A percentile compares a stretch with the other conserved stretches of the same genome.
Conservation (phyloP, 1,140 invertebrate genomes). For the Vollenhovia emeryi region DNA sequence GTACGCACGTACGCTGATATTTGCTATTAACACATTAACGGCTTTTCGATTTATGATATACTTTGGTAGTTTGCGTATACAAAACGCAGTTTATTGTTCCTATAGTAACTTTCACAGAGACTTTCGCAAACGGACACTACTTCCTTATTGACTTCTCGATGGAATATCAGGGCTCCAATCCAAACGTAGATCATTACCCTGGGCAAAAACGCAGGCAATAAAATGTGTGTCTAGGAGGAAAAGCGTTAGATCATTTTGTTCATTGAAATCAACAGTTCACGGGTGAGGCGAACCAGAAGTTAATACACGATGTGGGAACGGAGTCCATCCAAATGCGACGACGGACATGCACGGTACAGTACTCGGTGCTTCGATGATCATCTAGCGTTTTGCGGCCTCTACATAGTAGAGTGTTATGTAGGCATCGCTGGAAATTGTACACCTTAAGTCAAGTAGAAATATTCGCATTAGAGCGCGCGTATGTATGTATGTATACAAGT, state of each 20-base stretch:
- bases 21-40: slow-evolving; percentile 70
- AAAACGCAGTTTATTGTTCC: slow-evolving; percentile 74
- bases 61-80: slow-evolving; percentile 75
- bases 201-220: slow-evolving; percentile 64
- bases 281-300: slow-evolving; percentile 67
- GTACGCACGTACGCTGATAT: slow-evolving; percentile 76
- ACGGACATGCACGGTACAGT: slow-evolving; percentile 71
- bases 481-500: slow-evolving; percentile 74
- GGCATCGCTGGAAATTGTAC: slow-evolving; percentile 75
- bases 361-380: slow-evolving; percentile 67
- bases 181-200: slow-evolving; percentile 75
- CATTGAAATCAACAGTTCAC: slow-evolving; percentile 64
- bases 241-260: slow-evolving; percentile 61
- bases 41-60: slow-evolving; percentile 73
- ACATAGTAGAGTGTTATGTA: slow-evolving; percentile 78
- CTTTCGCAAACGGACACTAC: slow-evolving; percentile 71
- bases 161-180: slow-evolving; percentile 75
- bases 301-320: slow-evolving; percentile 70
- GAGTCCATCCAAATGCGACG: slow-evolving; percentile 68
- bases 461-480: slow-evolving; percentile 68
- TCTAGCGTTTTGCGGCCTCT: slow-evolving; percentile 71
- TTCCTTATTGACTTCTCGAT: slow-evolving; percentile 70
- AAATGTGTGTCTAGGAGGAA: slow-evolving; percentile 57
- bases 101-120: slow-evolving; percentile 75
- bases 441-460: slow-evolving; percentile 75